These are phyloP conservation scores for Alca torda DNA, from an alignment of 2,797 vertebrate genomes.

Conservation along the genomic window DNA sequence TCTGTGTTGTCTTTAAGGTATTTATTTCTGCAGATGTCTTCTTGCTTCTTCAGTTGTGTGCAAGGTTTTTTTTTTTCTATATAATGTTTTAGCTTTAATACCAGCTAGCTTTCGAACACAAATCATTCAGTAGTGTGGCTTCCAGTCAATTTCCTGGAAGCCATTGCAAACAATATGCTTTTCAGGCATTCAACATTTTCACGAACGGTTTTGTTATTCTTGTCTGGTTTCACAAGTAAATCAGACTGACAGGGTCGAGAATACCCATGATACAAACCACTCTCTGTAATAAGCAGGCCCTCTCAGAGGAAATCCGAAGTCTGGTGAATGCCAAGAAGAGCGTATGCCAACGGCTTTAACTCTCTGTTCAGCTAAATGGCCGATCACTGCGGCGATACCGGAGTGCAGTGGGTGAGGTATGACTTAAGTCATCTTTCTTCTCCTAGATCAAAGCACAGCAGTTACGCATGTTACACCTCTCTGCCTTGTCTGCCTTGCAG, in stretches of 20 bases:
- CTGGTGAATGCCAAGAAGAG: not conserved
- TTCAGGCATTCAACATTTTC: not conserved
- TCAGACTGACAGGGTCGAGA: not conserved
- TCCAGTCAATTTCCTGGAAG: slow-evolving; percentile 18
- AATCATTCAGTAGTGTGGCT: not conserved
- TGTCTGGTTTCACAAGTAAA: not conserved
- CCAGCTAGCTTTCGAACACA: not conserved
- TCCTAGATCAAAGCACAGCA: not conserved
- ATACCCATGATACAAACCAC: not conserved
- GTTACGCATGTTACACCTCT: not conserved
- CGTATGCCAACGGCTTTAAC: not conserved
- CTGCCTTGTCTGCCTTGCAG: not conserved
- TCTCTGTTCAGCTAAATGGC: not conserved
- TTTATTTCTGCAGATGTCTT: not conserved
- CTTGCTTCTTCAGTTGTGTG: not conserved
- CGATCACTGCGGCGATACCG: fast-evolving
- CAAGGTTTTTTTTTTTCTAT: not conserved
- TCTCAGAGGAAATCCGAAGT: not conserved
- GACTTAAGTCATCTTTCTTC: not conserved
- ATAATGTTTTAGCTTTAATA: not conserved
- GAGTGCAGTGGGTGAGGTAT: not conserved
- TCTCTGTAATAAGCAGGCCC: not conserved
- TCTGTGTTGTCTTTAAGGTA: not conserved
- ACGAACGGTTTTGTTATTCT: not conserved
- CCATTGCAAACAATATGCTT: not conserved